A percentile compares a stretch with the other conserved stretches of the same genome.
phyloP scores from a whole-genome alignment of 2,113 vertebrate genomes.

The Sander lucioperca region DNA sequence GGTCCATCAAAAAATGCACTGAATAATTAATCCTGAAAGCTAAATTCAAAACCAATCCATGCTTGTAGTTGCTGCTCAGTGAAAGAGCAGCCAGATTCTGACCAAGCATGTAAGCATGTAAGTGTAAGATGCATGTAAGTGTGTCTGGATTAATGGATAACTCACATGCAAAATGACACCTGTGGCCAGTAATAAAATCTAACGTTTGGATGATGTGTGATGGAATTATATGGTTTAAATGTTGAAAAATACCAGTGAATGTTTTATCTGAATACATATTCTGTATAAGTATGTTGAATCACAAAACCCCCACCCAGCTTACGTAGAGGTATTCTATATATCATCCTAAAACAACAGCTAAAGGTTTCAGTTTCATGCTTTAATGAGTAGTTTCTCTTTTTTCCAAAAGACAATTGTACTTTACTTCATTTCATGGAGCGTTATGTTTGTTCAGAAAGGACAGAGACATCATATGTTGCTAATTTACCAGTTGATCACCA shows the following conservation, averaged over 20 bases:
- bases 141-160: slow-evolving; percentile 43
- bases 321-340: not conserved
- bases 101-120: slow-evolving; percentile 6
- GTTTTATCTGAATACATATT: not conserved
- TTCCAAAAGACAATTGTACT: slow-evolving; percentile 28
- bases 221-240: not conserved
- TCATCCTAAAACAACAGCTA: slow-evolving; percentile 9
- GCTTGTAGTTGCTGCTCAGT: slow-evolving; percentile 60
- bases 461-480: not conserved
- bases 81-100: slow-evolving; percentile 55
- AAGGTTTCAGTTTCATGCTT: slow-evolving; percentile 4
- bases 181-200: not conserved
- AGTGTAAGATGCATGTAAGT: slow-evolving; percentile 22
- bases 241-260: not conserved
- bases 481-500: slow-evolving; percentile 53
- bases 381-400: slow-evolving; percentile 19
- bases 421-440: not conserved
- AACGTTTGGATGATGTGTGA: not conserved
- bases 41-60: slow-evolving; percentile 74
- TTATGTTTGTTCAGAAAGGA: slow-evolving; percentile 38
- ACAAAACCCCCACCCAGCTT: not conserved
- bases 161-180: slow-evolving; percentile 19
- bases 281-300: not conserved
- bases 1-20: slow-evolving; percentile 78
- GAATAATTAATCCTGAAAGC: slow-evolving; percentile 82